Percentiles rank a stretch among this genome's conserved stretches.
Evolutionary conservation across 1,140 invertebrate species (phyloP).

Genomic region (Magallana angulata): DNA sequence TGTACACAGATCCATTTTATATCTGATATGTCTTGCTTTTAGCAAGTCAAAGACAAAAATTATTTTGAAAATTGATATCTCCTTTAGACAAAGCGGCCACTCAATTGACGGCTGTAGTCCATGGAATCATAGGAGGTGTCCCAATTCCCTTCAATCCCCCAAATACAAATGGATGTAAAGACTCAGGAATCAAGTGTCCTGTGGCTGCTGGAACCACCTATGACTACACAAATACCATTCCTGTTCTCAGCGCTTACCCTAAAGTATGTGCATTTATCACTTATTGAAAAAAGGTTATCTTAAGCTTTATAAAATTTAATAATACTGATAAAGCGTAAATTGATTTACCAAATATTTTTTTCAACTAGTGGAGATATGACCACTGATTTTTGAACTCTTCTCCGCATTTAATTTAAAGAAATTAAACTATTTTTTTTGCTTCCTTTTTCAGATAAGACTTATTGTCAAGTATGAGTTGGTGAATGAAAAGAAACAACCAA

Average conservation of each 20-base stretch:
- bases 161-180: constrained; percentile 47
- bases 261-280: constrained; percentile 20
- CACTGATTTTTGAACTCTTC: too few relatives aligned
- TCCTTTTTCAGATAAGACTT: background rate
- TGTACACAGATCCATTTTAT: too few relatives aligned
- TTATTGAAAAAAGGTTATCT: too few relatives aligned
- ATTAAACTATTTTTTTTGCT: background rate
- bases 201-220: constrained; percentile 15
- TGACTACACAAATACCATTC: constrained; percentile 28
- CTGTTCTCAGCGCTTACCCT: constrained; percentile 40
- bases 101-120: constrained; percentile 29
- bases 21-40: too few relatives aligned
- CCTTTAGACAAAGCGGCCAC: constrained; percentile 35
- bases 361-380: too few relatives aligned
- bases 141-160: constrained; percentile 39
- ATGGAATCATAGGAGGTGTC: constrained; percentile 43
- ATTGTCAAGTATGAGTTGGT: constrained; percentile 4
- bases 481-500: background rate
- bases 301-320: too few relatives aligned
- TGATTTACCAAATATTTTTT: too few relatives aligned
- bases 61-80: background rate
- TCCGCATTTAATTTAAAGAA: too few relatives aligned
- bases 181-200: constrained; percentile 37
- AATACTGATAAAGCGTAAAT: too few relatives aligned
- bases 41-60: too few relatives aligned